Evolutionary conservation across 2,888 invertebrate genomes (phyloP).

Genomic region (Nebria salina): DNA sequence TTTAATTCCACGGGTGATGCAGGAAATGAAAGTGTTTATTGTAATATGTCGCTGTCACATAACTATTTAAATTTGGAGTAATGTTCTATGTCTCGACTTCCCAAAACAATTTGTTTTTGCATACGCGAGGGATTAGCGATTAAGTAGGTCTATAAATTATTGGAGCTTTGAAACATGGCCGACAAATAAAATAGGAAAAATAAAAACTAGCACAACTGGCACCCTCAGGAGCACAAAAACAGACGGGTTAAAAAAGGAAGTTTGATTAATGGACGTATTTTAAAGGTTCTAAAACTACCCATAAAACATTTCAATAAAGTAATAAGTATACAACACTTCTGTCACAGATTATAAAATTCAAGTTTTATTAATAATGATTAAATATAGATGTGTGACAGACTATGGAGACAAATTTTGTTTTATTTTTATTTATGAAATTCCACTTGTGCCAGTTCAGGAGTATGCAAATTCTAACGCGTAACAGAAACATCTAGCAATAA

Average conservation of each 20-base stretch:
- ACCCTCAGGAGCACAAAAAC: background rate
- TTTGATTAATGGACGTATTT: slow-evolving; percentile 19
- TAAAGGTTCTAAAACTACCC: slow-evolving; percentile 13
- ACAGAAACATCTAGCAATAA: too few relatives aligned
- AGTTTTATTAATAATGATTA: too few relatives aligned
- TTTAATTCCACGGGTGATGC: background rate
- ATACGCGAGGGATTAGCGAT: slow-evolving; percentile 6
- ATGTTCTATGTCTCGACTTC: slow-evolving; percentile 25
- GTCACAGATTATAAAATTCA: too few relatives aligned
- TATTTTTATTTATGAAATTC: too few relatives aligned
- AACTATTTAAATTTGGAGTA: background rate
- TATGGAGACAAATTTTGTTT: too few relatives aligned
- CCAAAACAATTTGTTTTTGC: slow-evolving; percentile 28
- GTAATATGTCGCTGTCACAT: background rate
- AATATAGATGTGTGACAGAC: too few relatives aligned
- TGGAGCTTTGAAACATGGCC: slow-evolving; percentile 1
- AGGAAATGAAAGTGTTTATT: slow-evolving; percentile 1
- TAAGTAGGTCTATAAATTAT: slow-evolving; percentile 25
- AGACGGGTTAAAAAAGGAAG: background rate
- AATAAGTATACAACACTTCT: background rate
- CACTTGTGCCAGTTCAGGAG: too few relatives aligned
- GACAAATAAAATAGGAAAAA: slow-evolving; percentile 21
- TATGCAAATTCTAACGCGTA: too few relatives aligned
- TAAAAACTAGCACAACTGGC: slow-evolving; percentile 5
- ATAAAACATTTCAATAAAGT: slow-evolving; percentile 9